Evolutionary conservation across 2,888 invertebrate genomes (phyloP).

Genomic region (Drosophila rellima): DNA sequence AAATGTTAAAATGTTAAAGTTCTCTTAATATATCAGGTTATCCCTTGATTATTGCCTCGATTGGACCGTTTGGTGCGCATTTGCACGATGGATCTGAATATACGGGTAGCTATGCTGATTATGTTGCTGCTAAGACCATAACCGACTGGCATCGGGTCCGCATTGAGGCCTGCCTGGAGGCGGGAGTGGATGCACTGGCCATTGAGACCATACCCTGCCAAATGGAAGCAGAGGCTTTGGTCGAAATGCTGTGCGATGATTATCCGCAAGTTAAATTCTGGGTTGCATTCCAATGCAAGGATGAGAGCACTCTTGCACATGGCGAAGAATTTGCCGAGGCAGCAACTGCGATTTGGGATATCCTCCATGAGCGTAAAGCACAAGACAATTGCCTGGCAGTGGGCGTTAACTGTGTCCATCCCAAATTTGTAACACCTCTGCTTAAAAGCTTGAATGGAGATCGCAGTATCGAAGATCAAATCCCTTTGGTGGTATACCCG

Average conservation of each 20-base stretch:
- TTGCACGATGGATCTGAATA: constrained; percentile 97
- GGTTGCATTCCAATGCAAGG: constrained; percentile 95
- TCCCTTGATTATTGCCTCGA: constrained; percentile 93
- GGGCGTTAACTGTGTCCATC: constrained; percentile 95
- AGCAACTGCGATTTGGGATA: constrained; percentile 89
- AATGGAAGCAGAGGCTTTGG: constrained; percentile 93
- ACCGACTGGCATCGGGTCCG: constrained; percentile 94
- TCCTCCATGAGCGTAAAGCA: constrained; percentile 88
- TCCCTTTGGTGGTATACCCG: constrained; percentile 95
- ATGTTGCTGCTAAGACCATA: constrained; percentile 89
- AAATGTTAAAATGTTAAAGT: too few relatives aligned
- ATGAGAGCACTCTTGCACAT: constrained; percentile 89
- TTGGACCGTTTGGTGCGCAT: constrained; percentile 97
- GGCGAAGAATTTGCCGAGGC: constrained; percentile 93
- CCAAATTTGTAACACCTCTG: constrained; percentile 88
- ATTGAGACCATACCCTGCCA: constrained; percentile 96
- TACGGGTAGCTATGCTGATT: constrained; percentile 92
- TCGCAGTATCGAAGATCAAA: constrained; percentile 84
- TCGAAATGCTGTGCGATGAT: constrained; percentile 90
- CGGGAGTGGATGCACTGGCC: constrained; percentile 94
- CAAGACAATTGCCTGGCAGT: constrained; percentile 91
- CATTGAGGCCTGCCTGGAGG: constrained; percentile 91
- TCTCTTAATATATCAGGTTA: constrained; percentile 61
- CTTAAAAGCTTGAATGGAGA: constrained; percentile 87
- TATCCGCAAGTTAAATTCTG: constrained; percentile 93